Conservation (phyloP, 2,888 invertebrate genomes). For the Mechanitis messenoides region DNA sequence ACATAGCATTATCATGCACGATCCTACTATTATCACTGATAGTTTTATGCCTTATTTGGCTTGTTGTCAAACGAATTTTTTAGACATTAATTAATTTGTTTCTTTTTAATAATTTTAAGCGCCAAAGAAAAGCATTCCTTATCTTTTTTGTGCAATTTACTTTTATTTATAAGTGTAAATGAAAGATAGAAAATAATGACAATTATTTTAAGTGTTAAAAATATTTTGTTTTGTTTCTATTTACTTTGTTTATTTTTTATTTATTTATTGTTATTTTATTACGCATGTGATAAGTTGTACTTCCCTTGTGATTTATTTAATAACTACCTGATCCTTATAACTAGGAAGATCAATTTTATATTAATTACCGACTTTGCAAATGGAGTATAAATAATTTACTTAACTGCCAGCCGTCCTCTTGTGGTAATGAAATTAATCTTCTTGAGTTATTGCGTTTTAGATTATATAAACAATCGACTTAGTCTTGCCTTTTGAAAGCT, state of each 20-base stretch:
- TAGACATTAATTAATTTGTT: constrained; percentile 47
- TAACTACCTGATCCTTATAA: constrained; percentile 27
- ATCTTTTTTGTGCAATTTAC: constrained; percentile 60
- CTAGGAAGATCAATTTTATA: constrained; percentile 45
- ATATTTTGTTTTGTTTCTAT: constrained; percentile 33
- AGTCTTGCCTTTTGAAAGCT: constrained; percentile 56
- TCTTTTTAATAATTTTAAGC: constrained; percentile 56
- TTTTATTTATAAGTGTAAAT: constrained; percentile 44
- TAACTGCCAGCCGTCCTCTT: constrained; percentile 28
- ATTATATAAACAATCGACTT: constrained; percentile 25
- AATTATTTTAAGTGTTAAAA: constrained; percentile 46
- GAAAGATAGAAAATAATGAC: constrained; percentile 33
- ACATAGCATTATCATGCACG: constrained; percentile 29
- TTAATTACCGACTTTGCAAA: constrained; percentile 15
- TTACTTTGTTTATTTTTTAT: constrained; percentile 35
- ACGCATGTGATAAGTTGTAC: constrained; percentile 54
- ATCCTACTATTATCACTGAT: constrained; percentile 34
- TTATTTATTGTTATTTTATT: constrained; percentile 38
- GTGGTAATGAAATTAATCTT: constrained; percentile 43
- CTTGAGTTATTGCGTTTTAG: constrained; percentile 31
- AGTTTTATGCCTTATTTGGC: constrained; percentile 39
- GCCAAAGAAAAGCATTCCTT: constrained; percentile 67
- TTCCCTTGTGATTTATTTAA: constrained; percentile 33
- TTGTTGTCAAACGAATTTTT: constrained; percentile 54
- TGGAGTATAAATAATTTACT: constrained; percentile 4